Evolutionary conservation across 2,113 vertebrate genomes (phyloP), one percentile per base, ranked within the genome.

Genomic region (Pygoscelis antarcticus): DNA sequence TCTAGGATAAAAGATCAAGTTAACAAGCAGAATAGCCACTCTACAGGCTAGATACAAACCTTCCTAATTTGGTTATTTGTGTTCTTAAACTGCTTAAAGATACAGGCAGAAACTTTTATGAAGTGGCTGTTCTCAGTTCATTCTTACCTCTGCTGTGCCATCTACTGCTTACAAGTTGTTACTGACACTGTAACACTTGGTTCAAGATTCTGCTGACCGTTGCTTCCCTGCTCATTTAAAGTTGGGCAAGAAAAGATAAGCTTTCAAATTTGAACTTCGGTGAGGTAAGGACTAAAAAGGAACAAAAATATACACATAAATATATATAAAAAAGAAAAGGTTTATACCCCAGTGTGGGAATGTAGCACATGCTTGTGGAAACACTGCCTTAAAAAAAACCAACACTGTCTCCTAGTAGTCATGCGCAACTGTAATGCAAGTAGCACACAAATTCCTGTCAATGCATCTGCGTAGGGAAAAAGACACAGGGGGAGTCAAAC

Each of bases 71-170:
- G 93, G 84, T 83, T 95, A 93, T 95, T 93, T 93, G 80, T 92
- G 69, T 30, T 92, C 60, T 51, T 76, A 75, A 96, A 95, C 62
- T 75, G 38, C 55, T 97, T 96, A 97, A 97, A 97, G 94, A 75
- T 13, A 90, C 84, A 96, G 87, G 23, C 89, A 89, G 69, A 70
- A 52, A 51, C 32, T 58, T n/a, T 4, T 4, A 10, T 18, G 26
- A 60, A 46, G 54, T 2, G 40, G 3, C 38, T 61, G 15, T 6
- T 66, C 40, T 44, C 42, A 6, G 44, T 64, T 87, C 65, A 96
- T 98, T 98, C 40, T 5, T 95, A 93, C 65, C 87, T 97, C 97
- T 97, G 58, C 96, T 97, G 94, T 96, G 98, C 98, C 98, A 98
- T 91, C 98, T 98, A 98, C 97, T 96, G 98, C 97, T 96, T 74